A percentile compares a stretch with the other conserved stretches of the same genome.
These are phyloP conservation scores for Buceros bicornis DNA, from an alignment of 2,797 vertebrate species.

Conservation along the genomic window DNA sequence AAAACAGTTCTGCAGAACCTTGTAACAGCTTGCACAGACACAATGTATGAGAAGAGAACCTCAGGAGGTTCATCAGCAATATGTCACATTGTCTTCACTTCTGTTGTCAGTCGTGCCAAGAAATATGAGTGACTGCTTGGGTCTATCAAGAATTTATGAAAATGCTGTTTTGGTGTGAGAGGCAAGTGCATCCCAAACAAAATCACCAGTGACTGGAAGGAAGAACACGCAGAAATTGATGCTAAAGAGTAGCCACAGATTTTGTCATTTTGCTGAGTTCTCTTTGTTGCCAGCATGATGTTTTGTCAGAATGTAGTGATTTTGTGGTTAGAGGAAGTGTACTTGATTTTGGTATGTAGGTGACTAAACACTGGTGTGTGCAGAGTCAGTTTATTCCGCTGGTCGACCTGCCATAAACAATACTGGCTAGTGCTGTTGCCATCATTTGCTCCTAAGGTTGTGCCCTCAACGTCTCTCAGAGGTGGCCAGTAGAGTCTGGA, in stretches of 20 bases:
- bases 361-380: neutral
- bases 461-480: neutral
- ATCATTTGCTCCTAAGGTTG: accelerated
- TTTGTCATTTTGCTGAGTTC: neutral
- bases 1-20: neutral
- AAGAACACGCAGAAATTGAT: neutral
- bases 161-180: neutral
- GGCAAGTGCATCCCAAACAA: neutral
- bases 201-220: neutral
- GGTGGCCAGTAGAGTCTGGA: neutral
- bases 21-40: conserved; percentile 6
- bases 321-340: neutral
- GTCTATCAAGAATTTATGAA: neutral
- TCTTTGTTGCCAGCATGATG: neutral
- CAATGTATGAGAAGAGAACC: neutral
- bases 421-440: neutral
- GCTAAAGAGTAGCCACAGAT: neutral
- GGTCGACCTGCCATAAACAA: neutral
- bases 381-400: neutral
- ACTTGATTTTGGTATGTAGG: neutral
- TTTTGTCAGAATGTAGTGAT: neutral
- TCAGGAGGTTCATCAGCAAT: neutral
- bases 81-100: conserved; percentile 25
- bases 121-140: neutral
- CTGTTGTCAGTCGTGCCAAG: neutral